Evolutionary conservation across 2,888 invertebrate genomes (phyloP).

Genomic region (Synanthedon tipuliformis): DNA sequence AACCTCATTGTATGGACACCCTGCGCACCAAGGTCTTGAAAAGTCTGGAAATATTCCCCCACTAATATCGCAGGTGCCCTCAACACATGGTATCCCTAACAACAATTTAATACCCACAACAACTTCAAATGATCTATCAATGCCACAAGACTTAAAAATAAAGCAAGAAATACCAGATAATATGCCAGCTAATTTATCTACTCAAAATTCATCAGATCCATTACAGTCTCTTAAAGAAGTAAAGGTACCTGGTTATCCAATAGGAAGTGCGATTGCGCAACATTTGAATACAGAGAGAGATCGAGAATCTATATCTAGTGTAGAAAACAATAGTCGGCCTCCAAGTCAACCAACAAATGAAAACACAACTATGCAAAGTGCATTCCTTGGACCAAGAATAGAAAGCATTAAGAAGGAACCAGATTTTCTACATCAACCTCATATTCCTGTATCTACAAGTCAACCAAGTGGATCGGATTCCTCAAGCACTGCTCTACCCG

Average conservation of each 20-base stretch:
- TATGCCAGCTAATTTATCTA: constrained; percentile 61
- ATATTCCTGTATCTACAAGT: constrained; percentile 62
- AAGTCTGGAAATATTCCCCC: constrained; percentile 51
- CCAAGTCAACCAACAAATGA: constrained; percentile 63
- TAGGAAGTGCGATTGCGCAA: constrained; percentile 64
- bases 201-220: constrained; percentile 73
- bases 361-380: constrained; percentile 57
- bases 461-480: constrained; percentile 54
- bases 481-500: constrained; percentile 64
- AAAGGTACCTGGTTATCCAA: constrained; percentile 79
- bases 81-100: constrained; percentile 41
- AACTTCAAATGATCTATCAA: constrained; percentile 51
- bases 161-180: constrained; percentile 67
- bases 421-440: constrained; percentile 68
- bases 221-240: constrained; percentile 83
- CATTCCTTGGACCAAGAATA: constrained; percentile 74
- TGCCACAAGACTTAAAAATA: constrained; percentile 66
- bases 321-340: constrained; percentile 58
- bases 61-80: constrained; percentile 49
- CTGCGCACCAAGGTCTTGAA: constrained; percentile 44
- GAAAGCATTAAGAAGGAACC: constrained; percentile 83
- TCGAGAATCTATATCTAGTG: constrained; percentile 57
- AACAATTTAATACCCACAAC: constrained; percentile 37
- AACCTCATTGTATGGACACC: constrained; percentile 39
- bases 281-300: constrained; percentile 62